Conservation (phyloP, 2,797 vertebrate species). For the Pseudopleuronectes americanus region DNA sequence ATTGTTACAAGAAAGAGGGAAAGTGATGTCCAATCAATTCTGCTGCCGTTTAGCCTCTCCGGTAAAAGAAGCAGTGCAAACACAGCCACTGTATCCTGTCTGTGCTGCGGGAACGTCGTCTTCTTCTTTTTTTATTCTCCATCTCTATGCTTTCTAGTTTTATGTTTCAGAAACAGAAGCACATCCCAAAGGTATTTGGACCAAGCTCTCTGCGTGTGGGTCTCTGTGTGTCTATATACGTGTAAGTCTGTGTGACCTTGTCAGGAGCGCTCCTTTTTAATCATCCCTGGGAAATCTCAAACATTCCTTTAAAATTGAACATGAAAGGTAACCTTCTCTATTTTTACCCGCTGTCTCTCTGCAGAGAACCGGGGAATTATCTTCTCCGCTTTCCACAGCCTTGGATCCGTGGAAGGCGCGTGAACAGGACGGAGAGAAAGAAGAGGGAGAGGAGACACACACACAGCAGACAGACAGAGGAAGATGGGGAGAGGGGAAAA, state of each 20-base stretch:
- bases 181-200: constrained; percentile 55
- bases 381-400: constrained; percentile 48
- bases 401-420: constrained; percentile 53
- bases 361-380: constrained; percentile 75
- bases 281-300: constrained; percentile 80
- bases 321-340: constrained; percentile 82
- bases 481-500: constrained; percentile 51
- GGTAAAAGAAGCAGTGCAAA: constrained; percentile 28
- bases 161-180: constrained; percentile 40
- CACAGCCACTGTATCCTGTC: constrained; percentile 13
- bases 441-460: constrained; percentile 30
- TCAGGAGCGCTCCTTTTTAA: constrained; percentile 74
- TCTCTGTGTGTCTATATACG: constrained; percentile 34
- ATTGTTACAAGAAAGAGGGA: constrained; percentile 34
- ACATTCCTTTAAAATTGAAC: constrained; percentile 79
- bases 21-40: constrained; percentile 48
- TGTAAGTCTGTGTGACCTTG: constrained; percentile 70
- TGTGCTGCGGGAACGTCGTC: constrained; percentile 21
- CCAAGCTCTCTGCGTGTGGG: constrained; percentile 26
- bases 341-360: constrained; percentile 71
- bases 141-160: constrained; percentile 34
- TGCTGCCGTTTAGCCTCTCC: constrained; percentile 40
- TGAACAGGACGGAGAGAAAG: constrained; percentile 62
- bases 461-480: constrained; percentile 4
- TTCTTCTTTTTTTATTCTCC: constrained; percentile 5